phyloP scores from a whole-genome alignment of 2,888 invertebrate genomes.

The Perizoma affinitatum region DNA sequence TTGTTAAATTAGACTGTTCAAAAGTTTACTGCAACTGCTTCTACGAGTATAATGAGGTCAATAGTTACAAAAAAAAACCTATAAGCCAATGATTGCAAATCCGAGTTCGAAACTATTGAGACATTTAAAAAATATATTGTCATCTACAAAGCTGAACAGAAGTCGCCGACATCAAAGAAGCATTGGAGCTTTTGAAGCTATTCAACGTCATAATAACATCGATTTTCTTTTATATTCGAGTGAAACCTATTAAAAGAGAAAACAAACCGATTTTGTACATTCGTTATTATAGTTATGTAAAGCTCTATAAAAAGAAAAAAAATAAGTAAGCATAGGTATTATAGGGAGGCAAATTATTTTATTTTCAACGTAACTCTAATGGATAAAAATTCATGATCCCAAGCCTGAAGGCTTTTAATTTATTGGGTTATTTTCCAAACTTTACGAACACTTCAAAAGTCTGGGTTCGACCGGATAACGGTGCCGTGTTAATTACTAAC shows the following conservation, averaged over 20 bases:
- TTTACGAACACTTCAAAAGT: slow-evolving; percentile 77
- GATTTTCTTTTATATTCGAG: slow-evolving; percentile 51
- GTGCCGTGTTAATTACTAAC: slow-evolving; percentile 79
- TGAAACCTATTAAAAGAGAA: slow-evolving; percentile 32
- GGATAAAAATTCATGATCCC: slow-evolving; percentile 42
- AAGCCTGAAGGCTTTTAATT: slow-evolving; percentile 63
- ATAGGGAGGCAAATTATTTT: too few relatives aligned
- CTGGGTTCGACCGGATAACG: slow-evolving; percentile 67
- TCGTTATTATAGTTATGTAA: too few relatives aligned
- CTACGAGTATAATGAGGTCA: too few relatives aligned
- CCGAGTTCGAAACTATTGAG: slow-evolving; percentile 48
- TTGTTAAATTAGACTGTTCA: neutral
- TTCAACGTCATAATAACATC: slow-evolving; percentile 48
- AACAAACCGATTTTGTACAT: slow-evolving; percentile 6
- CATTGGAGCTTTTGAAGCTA: slow-evolving; percentile 46
- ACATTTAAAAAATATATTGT: slow-evolving; percentile 60
- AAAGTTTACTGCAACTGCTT: too few relatives aligned
- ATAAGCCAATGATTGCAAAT: slow-evolving; percentile 50
- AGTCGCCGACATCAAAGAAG: slow-evolving; percentile 56
- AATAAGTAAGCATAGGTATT: neutral
- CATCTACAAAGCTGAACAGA: slow-evolving; percentile 53
- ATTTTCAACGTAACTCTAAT: slow-evolving; percentile 47
- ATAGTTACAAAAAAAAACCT: too few relatives aligned
- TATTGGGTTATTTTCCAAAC: slow-evolving; percentile 74
- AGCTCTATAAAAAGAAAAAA: too few relatives aligned